phyloP scores from a whole-genome alignment of 2,888 invertebrate genomes.

The Trichacis sp. region DNA sequence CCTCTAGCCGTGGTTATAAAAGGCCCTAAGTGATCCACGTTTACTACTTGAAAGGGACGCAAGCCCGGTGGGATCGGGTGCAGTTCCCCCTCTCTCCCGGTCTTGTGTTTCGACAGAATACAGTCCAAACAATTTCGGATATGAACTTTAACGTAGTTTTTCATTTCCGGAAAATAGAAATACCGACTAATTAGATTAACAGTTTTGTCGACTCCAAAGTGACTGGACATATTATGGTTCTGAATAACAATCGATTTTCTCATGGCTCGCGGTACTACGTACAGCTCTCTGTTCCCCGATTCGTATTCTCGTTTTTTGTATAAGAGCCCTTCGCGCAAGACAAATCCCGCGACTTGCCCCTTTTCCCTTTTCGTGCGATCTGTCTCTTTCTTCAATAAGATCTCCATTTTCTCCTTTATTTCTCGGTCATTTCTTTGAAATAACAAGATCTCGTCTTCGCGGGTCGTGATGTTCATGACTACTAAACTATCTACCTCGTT shows the following conservation, averaged over 20 bases:
- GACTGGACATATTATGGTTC: conserved; percentile 30
- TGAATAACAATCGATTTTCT: conserved; percentile 28
- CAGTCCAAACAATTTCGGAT: conserved; percentile 17
- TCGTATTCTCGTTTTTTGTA: conserved; percentile 9
- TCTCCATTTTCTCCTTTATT: no score
- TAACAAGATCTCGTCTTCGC: no score
- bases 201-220: conserved; percentile 18
- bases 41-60: conserved; percentile 34
- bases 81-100: conserved; percentile 23
- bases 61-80: conserved; percentile 37
- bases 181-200: neutral
- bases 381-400: no score
- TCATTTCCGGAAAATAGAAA: conserved; percentile 15
- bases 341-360: conserved; percentile 9
- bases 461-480: no score
- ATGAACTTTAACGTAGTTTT: conserved; percentile 7
- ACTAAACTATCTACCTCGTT: no score
- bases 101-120: conserved; percentile 13
- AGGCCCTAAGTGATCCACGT: conserved; percentile 43
- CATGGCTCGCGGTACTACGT: conserved; percentile 28
- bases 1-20: conserved; percentile 15
- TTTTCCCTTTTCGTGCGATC: conserved; percentile 2
- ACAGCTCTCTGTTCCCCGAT: conserved; percentile 8
- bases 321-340: conserved; percentile 15
- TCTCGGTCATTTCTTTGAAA: no score